A percentile compares a stretch with the other conserved stretches of the same genome.
Evolutionary conservation across 2,797 vertebrate genomes (phyloP).

Genomic region (Spheniscus humboldti): DNA sequence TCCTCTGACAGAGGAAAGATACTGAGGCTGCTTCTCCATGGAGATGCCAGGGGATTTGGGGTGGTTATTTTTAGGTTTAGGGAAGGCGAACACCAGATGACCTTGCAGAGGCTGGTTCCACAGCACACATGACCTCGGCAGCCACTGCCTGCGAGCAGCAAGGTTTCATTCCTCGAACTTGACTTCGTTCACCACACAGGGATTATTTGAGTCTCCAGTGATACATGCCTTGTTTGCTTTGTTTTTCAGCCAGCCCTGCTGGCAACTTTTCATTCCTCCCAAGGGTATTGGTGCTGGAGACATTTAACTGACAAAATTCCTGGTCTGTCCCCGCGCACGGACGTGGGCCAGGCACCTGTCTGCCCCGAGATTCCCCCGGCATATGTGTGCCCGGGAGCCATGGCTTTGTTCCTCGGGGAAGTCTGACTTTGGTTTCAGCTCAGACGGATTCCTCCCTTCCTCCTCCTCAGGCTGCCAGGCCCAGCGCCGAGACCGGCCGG

Average conservation of each 20-base stretch:
- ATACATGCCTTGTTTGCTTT: slow-evolving; percentile 30
- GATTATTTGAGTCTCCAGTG: slow-evolving; percentile 46
- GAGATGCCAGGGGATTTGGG: not conserved
- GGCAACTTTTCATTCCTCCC: not conserved
- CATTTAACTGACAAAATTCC: not conserved
- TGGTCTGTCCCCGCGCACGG: accelerated
- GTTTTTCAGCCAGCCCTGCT: slow-evolving; percentile 21
- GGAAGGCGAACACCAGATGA: slow-evolving; percentile 46
- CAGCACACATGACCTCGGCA: slow-evolving; percentile 28
- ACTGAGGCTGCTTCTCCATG: not conserved
- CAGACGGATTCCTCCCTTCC: not conserved
- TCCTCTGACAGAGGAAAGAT: not conserved
- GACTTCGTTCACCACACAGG: not conserved
- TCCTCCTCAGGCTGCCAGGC: not conserved
- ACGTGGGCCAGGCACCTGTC: not conserved
- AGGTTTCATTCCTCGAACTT: slow-evolving; percentile 4
- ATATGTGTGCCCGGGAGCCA: accelerated
- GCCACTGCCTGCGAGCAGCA: not conserved
- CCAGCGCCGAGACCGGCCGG: accelerated
- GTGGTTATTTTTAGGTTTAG: slow-evolving; percentile 38
- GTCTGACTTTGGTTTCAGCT: not conserved
- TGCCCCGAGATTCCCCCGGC: not conserved
- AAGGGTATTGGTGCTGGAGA: not conserved
- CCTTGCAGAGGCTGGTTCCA: slow-evolving; percentile 46
- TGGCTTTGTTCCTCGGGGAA: not conserved